phyloP scores from a whole-genome alignment of 2,113 vertebrate genomes.

The Myrmecophaga tridactyla region DNA sequence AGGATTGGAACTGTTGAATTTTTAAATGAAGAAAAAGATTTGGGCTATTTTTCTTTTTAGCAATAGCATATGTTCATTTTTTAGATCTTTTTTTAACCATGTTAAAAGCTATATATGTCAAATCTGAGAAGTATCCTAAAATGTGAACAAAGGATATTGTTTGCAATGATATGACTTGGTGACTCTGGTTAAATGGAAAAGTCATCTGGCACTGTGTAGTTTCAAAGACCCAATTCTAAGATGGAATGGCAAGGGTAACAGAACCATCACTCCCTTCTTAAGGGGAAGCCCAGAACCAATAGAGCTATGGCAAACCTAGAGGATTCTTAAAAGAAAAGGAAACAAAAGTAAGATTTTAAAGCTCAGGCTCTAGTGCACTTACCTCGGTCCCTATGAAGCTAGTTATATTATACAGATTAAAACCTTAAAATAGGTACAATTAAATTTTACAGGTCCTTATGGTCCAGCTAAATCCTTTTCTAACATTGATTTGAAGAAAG shows the following conservation, averaged over 20 bases:
- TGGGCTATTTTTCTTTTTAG: background rate
- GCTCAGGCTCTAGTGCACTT: background rate
- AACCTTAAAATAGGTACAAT: slow-evolving; percentile 8
- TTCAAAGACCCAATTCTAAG: background rate
- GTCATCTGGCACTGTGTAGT: background rate
- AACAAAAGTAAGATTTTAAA: background rate
- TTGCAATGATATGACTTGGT: background rate
- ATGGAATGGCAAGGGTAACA: background rate
- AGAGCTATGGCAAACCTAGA: background rate
- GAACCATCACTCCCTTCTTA: background rate
- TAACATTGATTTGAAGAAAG: background rate
- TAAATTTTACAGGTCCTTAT: background rate
- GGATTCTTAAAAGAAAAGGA: background rate
- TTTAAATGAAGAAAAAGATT: background rate
- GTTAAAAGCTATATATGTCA: background rate
- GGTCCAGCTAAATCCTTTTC: slow-evolving; percentile 35
- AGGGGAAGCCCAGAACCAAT: background rate
- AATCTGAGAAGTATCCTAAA: background rate
- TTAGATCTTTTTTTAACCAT: background rate
- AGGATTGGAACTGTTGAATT: background rate
- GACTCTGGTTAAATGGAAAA: background rate
- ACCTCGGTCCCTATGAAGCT: background rate
- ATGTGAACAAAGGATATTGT: background rate
- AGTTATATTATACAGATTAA: background rate
- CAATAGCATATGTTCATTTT: background rate